These are phyloP conservation scores for Synergus gifuensis DNA, from an alignment of 2,888 invertebrate genomes.

Conservation along the genomic window DNA sequence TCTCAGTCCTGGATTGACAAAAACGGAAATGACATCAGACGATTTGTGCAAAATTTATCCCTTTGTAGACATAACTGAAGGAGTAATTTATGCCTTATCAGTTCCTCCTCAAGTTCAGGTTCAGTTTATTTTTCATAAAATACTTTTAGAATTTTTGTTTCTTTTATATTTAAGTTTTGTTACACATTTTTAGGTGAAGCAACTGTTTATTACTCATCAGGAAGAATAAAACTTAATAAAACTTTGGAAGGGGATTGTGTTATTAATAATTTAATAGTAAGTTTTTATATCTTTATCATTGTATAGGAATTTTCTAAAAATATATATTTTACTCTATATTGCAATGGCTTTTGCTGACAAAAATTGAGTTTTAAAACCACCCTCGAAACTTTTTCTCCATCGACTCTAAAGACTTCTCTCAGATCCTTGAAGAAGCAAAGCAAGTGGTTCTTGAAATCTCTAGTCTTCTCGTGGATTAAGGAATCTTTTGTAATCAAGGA, in stretches of 20 bases:
- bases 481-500: conserved; percentile 7
- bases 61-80: conserved; percentile 62
- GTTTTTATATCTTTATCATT: no score
- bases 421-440: neutral
- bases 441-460: neutral
- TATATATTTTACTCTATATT: neutral
- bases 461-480: neutral
- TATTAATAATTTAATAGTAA: no score
- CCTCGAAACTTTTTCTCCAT: neutral
- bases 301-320: neutral
- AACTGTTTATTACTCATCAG: no score
- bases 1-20: conserved; percentile 72
- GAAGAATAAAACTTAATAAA: no score
- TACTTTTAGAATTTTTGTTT: no score
- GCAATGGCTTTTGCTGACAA: neutral
- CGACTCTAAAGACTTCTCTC: neutral
- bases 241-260: no score
- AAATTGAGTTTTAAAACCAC: neutral
- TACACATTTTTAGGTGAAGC: no score
- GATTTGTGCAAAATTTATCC: conserved; percentile 42
- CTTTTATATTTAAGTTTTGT: no score
- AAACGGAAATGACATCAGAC: conserved; percentile 64
- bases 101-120: conserved; percentile 67
- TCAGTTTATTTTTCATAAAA: neutral
- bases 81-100: conserved; percentile 60